A percentile compares a stretch with the other conserved stretches of the same genome.
Conservation (phyloP, 2,888 invertebrate species). For the Nephrotoma appendiculata region DNA sequence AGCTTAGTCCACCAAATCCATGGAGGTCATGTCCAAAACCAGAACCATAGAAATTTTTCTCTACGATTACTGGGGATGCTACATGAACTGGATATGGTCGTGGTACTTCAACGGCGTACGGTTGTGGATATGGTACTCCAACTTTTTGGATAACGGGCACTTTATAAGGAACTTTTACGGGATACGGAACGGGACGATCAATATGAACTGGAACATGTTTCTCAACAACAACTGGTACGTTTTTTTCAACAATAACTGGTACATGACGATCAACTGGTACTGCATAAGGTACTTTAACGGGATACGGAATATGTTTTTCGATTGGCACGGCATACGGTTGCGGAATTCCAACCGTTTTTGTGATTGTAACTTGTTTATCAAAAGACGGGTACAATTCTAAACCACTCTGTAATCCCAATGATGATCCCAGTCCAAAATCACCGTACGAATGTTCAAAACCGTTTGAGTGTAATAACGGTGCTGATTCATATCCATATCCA, state of each 20-base stretch:
- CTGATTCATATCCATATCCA: slow-evolving; percentile 7
- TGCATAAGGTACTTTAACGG: slow-evolving; percentile 9
- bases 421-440: background rate
- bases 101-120: slow-evolving; percentile 14
- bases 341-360: slow-evolving; percentile 10
- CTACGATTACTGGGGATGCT: slow-evolving; percentile 13
- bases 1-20: background rate
- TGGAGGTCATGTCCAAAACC: background rate
- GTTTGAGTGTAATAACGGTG: background rate
- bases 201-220: slow-evolving; percentile 10
- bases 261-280: slow-evolving; percentile 8
- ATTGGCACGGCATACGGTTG: slow-evolving; percentile 9
- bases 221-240: slow-evolving; percentile 7
- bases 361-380: slow-evolving; percentile 8
- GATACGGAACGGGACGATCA: slow-evolving; percentile 13
- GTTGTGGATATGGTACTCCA: slow-evolving; percentile 12
- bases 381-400: background rate
- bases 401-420: background rate
- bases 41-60: slow-evolving; percentile 4
- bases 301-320: slow-evolving; percentile 9
- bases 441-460: background rate
- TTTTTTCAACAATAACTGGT: slow-evolving; percentile 5
- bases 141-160: slow-evolving; percentile 14
- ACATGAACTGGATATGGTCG: slow-evolving; percentile 15
- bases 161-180: slow-evolving; percentile 14